A percentile compares a stretch with the other conserved stretches of the same genome.
These are phyloP conservation scores for Eupithecia vulgata DNA, from an alignment of 2,888 invertebrate genomes.

Conservation along the genomic window DNA sequence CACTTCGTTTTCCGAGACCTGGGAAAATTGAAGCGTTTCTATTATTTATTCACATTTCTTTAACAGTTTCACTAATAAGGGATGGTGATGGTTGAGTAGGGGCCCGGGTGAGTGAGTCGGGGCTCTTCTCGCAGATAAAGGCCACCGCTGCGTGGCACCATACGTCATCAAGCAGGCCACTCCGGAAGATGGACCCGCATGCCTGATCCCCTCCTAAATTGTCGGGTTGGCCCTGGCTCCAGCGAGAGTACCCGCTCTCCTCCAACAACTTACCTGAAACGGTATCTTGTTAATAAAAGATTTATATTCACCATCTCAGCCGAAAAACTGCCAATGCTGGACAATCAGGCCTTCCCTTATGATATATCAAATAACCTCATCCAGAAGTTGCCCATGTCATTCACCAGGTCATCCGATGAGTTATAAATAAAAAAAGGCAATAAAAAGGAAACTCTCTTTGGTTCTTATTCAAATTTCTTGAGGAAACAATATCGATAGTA, in stretches of 20 bases:
- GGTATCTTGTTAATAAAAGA: background rate
- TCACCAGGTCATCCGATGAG: too few relatives aligned
- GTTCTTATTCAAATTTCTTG: too few relatives aligned
- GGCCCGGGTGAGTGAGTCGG: background rate
- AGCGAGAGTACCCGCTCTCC: slow-evolving; percentile 1
- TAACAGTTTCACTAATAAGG: background rate
- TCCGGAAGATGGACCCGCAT: background rate
- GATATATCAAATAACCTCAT: too few relatives aligned
- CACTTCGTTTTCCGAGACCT: too few relatives aligned
- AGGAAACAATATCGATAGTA: too few relatives aligned
- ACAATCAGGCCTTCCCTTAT: background rate
- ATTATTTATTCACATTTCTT: too few relatives aligned
- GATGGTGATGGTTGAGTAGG: background rate
- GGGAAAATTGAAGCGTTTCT: too few relatives aligned
- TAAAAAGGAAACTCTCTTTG: too few relatives aligned
- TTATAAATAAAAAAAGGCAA: too few relatives aligned
- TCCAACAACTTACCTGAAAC: slow-evolving; percentile 10
- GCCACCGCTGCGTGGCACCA: slow-evolving; percentile 12
- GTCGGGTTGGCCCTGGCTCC: background rate
- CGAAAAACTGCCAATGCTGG: background rate
- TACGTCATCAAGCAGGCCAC: slow-evolving; percentile 5
- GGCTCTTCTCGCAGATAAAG: slow-evolving; percentile 20
- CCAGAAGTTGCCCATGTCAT: too few relatives aligned
- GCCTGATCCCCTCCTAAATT: background rate
- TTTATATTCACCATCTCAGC: background rate